These are phyloP conservation scores for Epizoanthus ramosus DNA, from an alignment of 92 coral and sea anemone genomes.

Conservation along the genomic window DNA sequence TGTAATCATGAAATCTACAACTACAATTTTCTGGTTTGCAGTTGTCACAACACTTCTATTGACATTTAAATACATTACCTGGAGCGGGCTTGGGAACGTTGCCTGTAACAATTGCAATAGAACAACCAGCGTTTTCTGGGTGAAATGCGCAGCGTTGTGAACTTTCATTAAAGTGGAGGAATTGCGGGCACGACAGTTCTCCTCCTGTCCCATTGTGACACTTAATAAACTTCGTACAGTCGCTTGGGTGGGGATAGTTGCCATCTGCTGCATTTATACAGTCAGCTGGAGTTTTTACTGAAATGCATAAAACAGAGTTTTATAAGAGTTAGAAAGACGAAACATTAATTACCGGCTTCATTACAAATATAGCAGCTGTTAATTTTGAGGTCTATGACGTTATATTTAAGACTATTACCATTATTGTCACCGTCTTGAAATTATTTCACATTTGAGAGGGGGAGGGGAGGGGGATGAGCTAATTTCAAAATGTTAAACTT, in stretches of 20 bases:
- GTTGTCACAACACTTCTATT: too few relatives aligned
- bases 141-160: slow-evolving; percentile 16
- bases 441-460: too few relatives aligned
- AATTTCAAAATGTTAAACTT: too few relatives aligned
- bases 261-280: slow-evolving; percentile 11
- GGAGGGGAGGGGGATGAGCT: too few relatives aligned
- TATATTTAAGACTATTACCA: too few relatives aligned
- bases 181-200: background rate
- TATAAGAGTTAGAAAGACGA: too few relatives aligned
- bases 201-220: slow-evolving; percentile 8
- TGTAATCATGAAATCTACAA: too few relatives aligned
- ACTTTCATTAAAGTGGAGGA: slow-evolving; percentile 16
- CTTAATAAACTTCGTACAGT: slow-evolving; percentile 6
- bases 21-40: too few relatives aligned
- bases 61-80: slow-evolving; percentile 2
- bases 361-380: too few relatives aligned
- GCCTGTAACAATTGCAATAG: slow-evolving; percentile 10
- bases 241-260: slow-evolving; percentile 6
- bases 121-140: slow-evolving; percentile 32
- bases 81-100: slow-evolving; percentile 1
- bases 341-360: too few relatives aligned
- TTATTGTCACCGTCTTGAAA: too few relatives aligned
- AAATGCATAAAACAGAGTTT: background rate
- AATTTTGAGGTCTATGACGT: too few relatives aligned
- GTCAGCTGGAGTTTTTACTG: slow-evolving; percentile 20